Conservation (phyloP, 30 jellyfish, hydroid and myxozoan genomes). For the Chrysaora quinquecirrha region DNA sequence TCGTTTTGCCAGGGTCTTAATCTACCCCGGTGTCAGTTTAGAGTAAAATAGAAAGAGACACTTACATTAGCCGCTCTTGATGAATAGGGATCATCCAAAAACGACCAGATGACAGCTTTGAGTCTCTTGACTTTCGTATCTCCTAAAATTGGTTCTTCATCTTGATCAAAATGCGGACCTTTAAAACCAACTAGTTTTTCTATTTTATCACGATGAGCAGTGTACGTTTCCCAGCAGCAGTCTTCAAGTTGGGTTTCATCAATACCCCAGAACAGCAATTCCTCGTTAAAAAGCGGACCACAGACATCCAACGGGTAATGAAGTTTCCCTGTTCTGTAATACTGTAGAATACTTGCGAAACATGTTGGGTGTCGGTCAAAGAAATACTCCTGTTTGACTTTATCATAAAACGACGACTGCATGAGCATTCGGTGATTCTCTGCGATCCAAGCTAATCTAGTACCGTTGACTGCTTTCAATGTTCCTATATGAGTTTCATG, state of each 20-base stretch:
- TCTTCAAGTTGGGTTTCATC: slow-evolving; percentile 92
- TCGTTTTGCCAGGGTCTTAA: too few species aligned
- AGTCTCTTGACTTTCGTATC: slow-evolving; percentile 49
- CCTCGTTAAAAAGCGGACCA: slow-evolving; percentile 87
- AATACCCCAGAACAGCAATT: slow-evolving; percentile 87
- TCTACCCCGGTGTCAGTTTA: too few species aligned
- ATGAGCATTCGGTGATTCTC: slow-evolving; percentile 72
- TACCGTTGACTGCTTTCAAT: slow-evolving; percentile 80
- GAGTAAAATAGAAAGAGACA: neutral
- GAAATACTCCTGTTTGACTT: slow-evolving; percentile 78
- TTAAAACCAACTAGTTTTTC: slow-evolving; percentile 89
- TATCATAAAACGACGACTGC: slow-evolving; percentile 79
- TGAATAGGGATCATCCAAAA: slow-evolving; percentile 88
- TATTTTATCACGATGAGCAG: slow-evolving; percentile 83
- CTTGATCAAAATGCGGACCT: slow-evolving; percentile 86
- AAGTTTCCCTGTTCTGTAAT: slow-evolving; percentile 86
- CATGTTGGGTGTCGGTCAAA: slow-evolving; percentile 92
- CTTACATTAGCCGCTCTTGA: slow-evolving; percentile 89
- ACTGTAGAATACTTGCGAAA: slow-evolving; percentile 80
- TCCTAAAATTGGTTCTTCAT: slow-evolving; percentile 23
- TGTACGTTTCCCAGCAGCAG: slow-evolving; percentile 96
- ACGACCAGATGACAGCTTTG: slow-evolving; percentile 71
- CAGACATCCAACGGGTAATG: slow-evolving; percentile 93
- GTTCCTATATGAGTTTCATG: slow-evolving; percentile 91
- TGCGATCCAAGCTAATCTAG: slow-evolving; percentile 91